These are phyloP conservation scores for Pangasius larnaudii DNA, from an alignment of 2,797 vertebrate species.

Conservation along the genomic window DNA sequence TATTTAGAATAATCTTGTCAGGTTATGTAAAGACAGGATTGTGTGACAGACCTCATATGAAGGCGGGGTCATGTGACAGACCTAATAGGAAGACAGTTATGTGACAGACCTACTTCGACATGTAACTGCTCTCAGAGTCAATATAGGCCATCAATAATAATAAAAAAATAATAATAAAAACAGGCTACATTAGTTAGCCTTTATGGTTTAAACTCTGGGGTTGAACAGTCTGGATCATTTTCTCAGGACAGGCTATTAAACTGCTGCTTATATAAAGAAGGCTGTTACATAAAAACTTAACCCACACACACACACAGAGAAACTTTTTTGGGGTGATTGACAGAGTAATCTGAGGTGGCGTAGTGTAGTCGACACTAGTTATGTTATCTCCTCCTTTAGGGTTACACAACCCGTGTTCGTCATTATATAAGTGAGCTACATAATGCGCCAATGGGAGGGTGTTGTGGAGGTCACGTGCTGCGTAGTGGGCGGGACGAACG, in stretches of 20 bases:
- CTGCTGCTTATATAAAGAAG: slow-evolving; percentile 41
- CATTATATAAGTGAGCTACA: slow-evolving; percentile 80
- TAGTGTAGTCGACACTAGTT: background rate
- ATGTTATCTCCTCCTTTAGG: slow-evolving; percentile 33
- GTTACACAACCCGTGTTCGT: slow-evolving; percentile 75
- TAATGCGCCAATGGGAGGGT: slow-evolving; percentile 67
- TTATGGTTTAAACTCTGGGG: background rate
- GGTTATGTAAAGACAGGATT: slow-evolving; percentile 29
- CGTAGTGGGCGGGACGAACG: slow-evolving; percentile 26
- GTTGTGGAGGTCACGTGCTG: slow-evolving; percentile 56
- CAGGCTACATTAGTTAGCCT: background rate
- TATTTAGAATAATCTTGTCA: background rate
- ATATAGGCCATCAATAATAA: no score
- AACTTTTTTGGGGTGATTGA: background rate
- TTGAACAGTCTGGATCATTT: background rate
- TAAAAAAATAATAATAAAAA: background rate
- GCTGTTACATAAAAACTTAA: slow-evolving; percentile 43
- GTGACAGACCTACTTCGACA: slow-evolving; percentile 4
- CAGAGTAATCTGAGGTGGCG: background rate
- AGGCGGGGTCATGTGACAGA: slow-evolving; percentile 16
- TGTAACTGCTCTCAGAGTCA: background rate
- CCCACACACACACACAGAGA: background rate
- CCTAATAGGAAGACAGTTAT: background rate
- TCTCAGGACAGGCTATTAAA: slow-evolving; percentile 9
- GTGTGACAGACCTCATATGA: background rate